Percentiles rank a stretch among this genome's conserved stretches.
Conservation (phyloP, 2,888 invertebrate species). For the Mimachlamys varia region DNA sequence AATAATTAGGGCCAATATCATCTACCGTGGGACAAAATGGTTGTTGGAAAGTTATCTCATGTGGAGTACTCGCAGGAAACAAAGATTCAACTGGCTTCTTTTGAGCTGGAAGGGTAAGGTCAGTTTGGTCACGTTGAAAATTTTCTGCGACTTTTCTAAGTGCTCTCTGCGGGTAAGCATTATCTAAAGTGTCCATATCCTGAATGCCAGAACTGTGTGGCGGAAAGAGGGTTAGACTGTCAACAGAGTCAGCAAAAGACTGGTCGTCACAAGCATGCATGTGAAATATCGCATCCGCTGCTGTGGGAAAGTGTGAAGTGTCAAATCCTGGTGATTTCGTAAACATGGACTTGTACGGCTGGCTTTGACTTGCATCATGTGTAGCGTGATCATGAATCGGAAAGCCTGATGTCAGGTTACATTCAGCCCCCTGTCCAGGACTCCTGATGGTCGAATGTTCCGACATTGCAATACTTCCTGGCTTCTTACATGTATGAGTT, state of each 20-base stretch:
- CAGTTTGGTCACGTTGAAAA: neutral
- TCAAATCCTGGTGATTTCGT: neutral
- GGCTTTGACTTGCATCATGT: neutral
- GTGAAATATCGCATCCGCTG: slow-evolving; percentile 17
- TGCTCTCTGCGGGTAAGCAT: neutral
- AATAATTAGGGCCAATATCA: slow-evolving; percentile 15
- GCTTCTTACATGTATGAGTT: slow-evolving; percentile 15
- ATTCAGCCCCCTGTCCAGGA: neutral
- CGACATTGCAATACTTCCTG: neutral
- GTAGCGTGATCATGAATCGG: neutral
- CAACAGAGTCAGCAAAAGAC: slow-evolving; percentile 9
- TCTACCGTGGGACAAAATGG: neutral
- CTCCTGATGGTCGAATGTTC: slow-evolving; percentile 12
- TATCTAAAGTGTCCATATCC: slow-evolving; percentile 19
- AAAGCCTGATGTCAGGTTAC: slow-evolving; percentile 12
- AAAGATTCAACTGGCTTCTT: neutral
- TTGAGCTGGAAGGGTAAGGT: neutral
- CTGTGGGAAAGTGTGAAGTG: neutral
- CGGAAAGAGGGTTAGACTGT: neutral
- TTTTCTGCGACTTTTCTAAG: slow-evolving; percentile 15
- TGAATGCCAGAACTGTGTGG: neutral
- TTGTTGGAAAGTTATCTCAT: neutral
- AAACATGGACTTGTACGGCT: neutral
- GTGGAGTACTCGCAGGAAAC: neutral
- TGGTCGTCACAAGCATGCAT: slow-evolving; percentile 26